Evolutionary conservation across 2,113 vertebrate species (phyloP), one percentile per base, ranked within the genome.

Genomic region (Ascaphus truei): DNA sequence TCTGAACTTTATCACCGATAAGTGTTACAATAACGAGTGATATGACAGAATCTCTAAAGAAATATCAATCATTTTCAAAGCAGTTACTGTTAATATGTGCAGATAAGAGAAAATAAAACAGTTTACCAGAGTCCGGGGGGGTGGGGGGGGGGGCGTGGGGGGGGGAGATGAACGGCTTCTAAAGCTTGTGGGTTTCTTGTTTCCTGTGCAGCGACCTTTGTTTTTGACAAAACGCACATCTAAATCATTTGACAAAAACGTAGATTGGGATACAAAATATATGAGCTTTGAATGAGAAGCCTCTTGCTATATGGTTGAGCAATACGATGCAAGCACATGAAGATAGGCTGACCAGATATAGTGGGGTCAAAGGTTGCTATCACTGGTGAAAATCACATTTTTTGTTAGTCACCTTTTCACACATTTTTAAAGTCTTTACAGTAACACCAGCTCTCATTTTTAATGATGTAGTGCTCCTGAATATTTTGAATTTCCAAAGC

Each of bases 1-100:
- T 76, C 84, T 86, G 86, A 90, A 91, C 89, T 91, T 89, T 88
- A 90, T 88, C 88, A 85, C 86, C 83, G 80, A 83, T 86, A 89
- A 90, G 86, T 87, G 88, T 87, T 90, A 90, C 83, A 88, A 88
- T 88, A 91, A 90, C 82, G 88, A 86, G 82, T 76, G 77, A 88
- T 89, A 80, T 75, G 77, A 86, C 80, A 78, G 72, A 57, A 75
- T 81, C 85, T 81, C 81, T 68, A 72, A 86, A 89, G 81, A 85
- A 84, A 84, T 47, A 79, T 81, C 81, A 81, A 83, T 86, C 83
- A 85, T 72, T 64, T 73, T 75, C 73, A 75, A 76, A 86, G 86
- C 82, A 84, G 81, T 85, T 75, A 72, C 73, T 74, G 75, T 63
- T 71, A 72, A 56, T 62, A 72, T 71, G 71, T 63, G 4, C 1